Percentiles rank a stretch among this genome's conserved stretches.
Conservation (phyloP, 2,113 vertebrate genomes). For the Sterrhoptilus dennistouni region DNA sequence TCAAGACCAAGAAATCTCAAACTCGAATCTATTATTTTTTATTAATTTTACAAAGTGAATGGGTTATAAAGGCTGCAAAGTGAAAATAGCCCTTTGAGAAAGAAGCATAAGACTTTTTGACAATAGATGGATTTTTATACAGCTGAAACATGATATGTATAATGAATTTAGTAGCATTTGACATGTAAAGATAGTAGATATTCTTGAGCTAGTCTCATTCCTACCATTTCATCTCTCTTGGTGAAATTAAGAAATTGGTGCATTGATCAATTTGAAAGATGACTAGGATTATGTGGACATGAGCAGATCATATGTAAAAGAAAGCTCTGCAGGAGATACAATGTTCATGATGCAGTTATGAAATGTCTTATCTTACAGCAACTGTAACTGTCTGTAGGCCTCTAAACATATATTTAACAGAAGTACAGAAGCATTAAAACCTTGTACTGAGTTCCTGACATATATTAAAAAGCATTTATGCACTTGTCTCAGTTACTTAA, state of each 20-base stretch:
- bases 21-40: neutral
- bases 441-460: neutral
- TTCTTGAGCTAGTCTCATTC: neutral
- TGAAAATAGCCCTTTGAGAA: neutral
- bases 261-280: neutral
- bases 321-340: neutral
- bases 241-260: neutral
- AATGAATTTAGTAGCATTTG: slow-evolving; percentile 8
- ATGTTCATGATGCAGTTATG: neutral
- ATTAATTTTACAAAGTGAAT: neutral
- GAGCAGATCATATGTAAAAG: neutral
- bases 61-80: neutral
- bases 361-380: neutral
- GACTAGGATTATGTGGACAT: neutral
- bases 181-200: neutral
- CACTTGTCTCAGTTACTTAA: neutral
- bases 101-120: neutral
- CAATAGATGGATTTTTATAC: neutral
- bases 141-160: neutral
- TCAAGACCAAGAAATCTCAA: neutral
- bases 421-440: neutral
- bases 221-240: neutral
- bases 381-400: neutral
- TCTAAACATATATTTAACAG: neutral
- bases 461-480: neutral